Evolutionary conservation across 2,797 vertebrate genomes (phyloP).

Genomic region (Picus viridis): DNA sequence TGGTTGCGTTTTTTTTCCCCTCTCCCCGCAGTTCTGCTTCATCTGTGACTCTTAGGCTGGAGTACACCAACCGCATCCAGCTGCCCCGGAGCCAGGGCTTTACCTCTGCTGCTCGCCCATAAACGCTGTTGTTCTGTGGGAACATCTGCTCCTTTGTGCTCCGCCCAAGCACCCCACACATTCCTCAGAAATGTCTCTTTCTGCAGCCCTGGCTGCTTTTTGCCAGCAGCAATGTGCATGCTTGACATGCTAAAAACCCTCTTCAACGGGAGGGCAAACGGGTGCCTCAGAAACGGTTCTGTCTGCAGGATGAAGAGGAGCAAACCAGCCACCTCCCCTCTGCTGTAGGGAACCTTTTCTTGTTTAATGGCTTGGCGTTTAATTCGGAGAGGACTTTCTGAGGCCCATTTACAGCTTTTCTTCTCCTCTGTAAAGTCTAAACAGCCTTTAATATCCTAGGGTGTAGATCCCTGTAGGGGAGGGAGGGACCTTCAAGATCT

Average conservation of each 20-base stretch:
- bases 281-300: slow-evolving; percentile 6
- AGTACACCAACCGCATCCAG: neutral
- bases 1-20: neutral
- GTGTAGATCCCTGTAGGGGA: neutral
- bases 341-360: neutral
- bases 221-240: slow-evolving; percentile 59
- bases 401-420: neutral
- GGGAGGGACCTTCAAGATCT: no score
- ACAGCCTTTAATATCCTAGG: neutral
- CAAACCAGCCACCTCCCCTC: neutral
- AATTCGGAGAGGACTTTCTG: neutral
- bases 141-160: slow-evolving; percentile 62
- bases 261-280: neutral
- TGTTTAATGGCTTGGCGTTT: neutral
- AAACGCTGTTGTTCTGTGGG: slow-evolving; percentile 64
- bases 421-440: neutral
- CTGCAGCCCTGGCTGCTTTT: slow-evolving; percentile 50
- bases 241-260: slow-evolving; percentile 14
- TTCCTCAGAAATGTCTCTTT: slow-evolving; percentile 68
- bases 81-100: slow-evolving; percentile 73
- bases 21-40: slow-evolving; percentile 13
- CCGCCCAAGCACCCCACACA: slow-evolving; percentile 67
- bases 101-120: slow-evolving; percentile 51
- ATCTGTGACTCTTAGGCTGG: slow-evolving; percentile 6
- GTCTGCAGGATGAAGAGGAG: neutral